A percentile compares a stretch with the other conserved stretches of the same genome.
Evolutionary conservation across 2,888 invertebrate species (phyloP).

Genomic region (Macaria liturata): DNA sequence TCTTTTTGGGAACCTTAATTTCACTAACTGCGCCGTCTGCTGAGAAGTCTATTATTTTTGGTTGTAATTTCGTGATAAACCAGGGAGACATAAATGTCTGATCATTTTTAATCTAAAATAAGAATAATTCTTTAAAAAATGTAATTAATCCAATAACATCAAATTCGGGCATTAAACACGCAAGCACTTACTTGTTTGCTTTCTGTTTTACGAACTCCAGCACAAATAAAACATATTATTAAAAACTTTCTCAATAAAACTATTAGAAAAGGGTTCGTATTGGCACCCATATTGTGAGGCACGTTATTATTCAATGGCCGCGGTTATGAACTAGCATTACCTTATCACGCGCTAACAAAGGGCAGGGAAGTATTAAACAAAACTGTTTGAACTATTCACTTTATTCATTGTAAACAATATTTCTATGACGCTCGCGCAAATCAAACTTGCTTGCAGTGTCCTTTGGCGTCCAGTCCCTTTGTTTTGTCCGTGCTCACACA

Average conservation of each 20-base stretch:
- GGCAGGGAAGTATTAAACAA: slow-evolving; percentile 41
- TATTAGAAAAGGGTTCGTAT: no score
- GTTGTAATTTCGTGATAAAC: slow-evolving; percentile 38
- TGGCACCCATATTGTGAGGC: slow-evolving; percentile 18
- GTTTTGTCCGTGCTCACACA: slow-evolving; percentile 42
- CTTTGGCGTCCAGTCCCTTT: slow-evolving; percentile 57
- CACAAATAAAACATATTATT: no score
- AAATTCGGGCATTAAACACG: no score
- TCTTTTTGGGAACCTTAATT: slow-evolving; percentile 27
- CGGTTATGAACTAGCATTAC: slow-evolving; percentile 21
- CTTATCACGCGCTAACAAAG: slow-evolving; percentile 37
- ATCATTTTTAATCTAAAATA: no score
- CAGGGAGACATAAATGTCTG: slow-evolving; percentile 44
- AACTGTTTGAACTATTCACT: slow-evolving; percentile 36
- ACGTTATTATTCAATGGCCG: slow-evolving; percentile 9
- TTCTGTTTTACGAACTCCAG: not conserved
- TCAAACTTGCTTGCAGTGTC: slow-evolving; percentile 61
- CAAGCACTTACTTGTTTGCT: slow-evolving; percentile 19
- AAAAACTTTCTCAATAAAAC: no score
- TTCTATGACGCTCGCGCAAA: slow-evolving; percentile 19
- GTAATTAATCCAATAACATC: no score
- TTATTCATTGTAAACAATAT: slow-evolving; percentile 56
- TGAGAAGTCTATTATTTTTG: slow-evolving; percentile 54
- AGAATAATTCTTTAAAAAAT: no score
- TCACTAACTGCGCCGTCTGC: slow-evolving; percentile 44